Conservation (phyloP, 1,140 invertebrate genomes). For the Frieseomelitta varia region DNA sequence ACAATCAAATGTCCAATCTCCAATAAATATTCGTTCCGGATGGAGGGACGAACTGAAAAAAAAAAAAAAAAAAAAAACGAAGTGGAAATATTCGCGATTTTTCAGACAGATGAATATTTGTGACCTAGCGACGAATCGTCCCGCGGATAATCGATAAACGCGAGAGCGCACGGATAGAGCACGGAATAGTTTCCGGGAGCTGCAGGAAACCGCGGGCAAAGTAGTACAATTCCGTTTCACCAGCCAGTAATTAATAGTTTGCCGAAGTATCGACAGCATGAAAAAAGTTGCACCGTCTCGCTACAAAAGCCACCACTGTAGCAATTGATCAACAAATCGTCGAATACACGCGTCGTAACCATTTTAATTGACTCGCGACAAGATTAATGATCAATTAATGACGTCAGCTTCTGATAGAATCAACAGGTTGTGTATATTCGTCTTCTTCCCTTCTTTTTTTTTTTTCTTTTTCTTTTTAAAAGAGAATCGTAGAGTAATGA, state of each 20-base stretch:
- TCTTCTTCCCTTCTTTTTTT: background rate
- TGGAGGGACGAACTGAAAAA: no score
- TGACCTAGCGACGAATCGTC: no score
- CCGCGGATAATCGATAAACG: constrained; percentile 19
- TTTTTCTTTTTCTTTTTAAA: no score
- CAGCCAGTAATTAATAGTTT: constrained; percentile 35
- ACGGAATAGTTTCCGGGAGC: constrained; percentile 17
- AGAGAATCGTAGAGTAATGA: no score
- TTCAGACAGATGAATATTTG: background rate
- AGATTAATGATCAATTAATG: background rate
- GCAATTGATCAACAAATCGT: background rate
- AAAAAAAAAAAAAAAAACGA: background rate
- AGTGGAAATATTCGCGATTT: background rate
- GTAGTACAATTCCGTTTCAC: constrained; percentile 22
- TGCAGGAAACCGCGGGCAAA: constrained; percentile 19
- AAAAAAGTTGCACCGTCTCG: background rate
- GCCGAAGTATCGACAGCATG: background rate
- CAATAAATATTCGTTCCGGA: no score
- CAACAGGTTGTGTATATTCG: background rate
- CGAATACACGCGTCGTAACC: background rate
- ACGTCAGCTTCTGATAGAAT: background rate
- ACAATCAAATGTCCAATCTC: no score
- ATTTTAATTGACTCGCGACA: background rate
- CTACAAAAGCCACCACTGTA: no score
- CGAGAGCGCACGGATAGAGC: background rate